Conservation (phyloP, 2,888 invertebrate species). For the Leucophora obtusa region DNA sequence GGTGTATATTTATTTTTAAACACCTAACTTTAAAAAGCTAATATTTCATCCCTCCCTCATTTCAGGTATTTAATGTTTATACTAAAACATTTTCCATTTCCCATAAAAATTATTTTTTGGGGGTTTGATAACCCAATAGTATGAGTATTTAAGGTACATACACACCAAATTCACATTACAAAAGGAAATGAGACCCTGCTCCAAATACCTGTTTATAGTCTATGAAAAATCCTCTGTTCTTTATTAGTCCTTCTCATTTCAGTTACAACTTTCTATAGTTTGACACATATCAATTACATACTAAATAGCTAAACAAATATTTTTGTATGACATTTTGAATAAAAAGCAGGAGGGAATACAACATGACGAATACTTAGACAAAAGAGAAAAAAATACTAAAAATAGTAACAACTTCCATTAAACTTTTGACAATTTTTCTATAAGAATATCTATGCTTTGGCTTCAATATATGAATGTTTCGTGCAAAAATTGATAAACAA, state of each 20-base stretch:
- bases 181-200: slow-evolving; percentile 9
- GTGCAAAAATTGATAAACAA: neutral
- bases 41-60: too few species aligned
- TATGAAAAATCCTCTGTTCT: neutral
- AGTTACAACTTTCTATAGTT: neutral
- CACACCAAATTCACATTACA: neutral
- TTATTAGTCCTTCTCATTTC: slow-evolving; percentile 2
- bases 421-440: slow-evolving; percentile 14
- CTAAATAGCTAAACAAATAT: slow-evolving; percentile 23
- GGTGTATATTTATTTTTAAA: too few species aligned
- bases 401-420: neutral
- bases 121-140: too few species aligned
- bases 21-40: too few species aligned
- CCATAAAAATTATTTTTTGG: too few species aligned
- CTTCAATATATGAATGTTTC: neutral
- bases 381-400: neutral
- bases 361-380: too few species aligned
- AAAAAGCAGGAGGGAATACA: too few species aligned
- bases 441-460: too few species aligned
- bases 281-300: slow-evolving; percentile 33
- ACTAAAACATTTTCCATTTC: too few species aligned
- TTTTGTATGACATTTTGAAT: neutral
- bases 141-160: too few species aligned
- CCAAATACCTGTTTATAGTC: slow-evolving; percentile 27
- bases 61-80: too few species aligned